Evolutionary conservation across 2,113 vertebrate species (phyloP).

Genomic region (Connochaetes taurinus): DNA sequence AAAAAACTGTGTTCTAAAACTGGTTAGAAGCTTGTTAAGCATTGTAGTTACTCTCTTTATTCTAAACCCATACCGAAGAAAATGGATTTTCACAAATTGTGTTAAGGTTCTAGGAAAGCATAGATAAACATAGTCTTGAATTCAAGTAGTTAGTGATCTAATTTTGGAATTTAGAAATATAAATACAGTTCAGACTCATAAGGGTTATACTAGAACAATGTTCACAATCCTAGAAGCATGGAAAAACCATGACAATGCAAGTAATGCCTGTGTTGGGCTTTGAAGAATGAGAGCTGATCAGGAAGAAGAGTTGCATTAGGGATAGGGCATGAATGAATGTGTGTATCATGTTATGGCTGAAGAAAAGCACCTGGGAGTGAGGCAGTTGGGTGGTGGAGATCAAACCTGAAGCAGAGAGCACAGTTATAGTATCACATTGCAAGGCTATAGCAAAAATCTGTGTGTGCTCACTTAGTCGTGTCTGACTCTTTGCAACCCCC

Average conservation of each 20-base stretch:
- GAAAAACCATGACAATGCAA: neutral
- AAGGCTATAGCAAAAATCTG: neutral
- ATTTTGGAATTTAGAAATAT: neutral
- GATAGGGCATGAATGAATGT: neutral
- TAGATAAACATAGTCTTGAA: neutral
- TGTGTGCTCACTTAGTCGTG: neutral
- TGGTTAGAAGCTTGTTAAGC: neutral
- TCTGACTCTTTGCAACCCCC: too few species aligned
- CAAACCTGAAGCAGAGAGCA: too few species aligned
- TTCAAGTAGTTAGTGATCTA: neutral
- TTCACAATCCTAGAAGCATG: neutral
- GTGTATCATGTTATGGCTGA: fast-evolving
- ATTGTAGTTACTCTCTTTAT: neutral
- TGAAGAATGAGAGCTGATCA: neutral
- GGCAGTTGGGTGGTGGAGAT: neutral
- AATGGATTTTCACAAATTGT: neutral
- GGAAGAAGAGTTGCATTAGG: neutral
- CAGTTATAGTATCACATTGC: neutral
- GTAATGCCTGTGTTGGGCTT: neutral
- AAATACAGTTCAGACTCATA: neutral
- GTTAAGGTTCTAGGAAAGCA: neutral
- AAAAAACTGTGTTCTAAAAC: neutral
- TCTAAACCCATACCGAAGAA: neutral
- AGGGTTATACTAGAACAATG: neutral
- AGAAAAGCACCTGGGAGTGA: too few species aligned